phyloP scores from a whole-genome alignment of 2,113 vertebrate genomes.

The Lonchura striata region DNA sequence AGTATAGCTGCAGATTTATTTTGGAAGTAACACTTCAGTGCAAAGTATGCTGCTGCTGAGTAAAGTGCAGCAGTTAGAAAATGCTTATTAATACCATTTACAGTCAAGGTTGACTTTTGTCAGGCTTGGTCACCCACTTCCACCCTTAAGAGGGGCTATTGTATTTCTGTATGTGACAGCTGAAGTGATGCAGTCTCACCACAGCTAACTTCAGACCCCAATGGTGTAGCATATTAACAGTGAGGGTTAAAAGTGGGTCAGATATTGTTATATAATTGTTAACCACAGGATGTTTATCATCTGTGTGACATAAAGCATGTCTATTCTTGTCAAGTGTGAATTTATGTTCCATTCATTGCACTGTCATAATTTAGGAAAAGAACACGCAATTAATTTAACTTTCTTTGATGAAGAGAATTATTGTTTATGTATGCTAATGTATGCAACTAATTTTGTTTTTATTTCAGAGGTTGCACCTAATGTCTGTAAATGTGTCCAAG shows the following conservation, averaged over 20 bases:
- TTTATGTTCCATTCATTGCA: slow-evolving; percentile 28
- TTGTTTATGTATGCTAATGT: slow-evolving; percentile 34
- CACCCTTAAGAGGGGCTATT: fast-evolving
- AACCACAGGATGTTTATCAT: not conserved
- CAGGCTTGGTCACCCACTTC: not conserved
- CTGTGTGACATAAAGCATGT: not conserved
- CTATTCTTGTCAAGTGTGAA: slow-evolving; percentile 31
- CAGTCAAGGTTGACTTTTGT: not conserved
- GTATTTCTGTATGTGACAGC: not conserved
- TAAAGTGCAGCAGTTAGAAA: not conserved
- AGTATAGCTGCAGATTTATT: not conserved
- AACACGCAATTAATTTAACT: slow-evolving; percentile 55
- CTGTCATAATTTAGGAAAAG: slow-evolving; percentile 8
- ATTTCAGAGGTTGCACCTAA: not conserved
- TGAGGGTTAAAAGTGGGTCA: not conserved
- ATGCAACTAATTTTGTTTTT: slow-evolving; percentile 51
- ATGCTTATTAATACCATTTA: not conserved
- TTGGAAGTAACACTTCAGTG: not conserved
- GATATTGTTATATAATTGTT: not conserved
- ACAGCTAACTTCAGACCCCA: not conserved
- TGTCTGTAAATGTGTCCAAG: slow-evolving; percentile 14
- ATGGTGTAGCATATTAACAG: not conserved
- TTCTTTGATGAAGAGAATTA: slow-evolving; percentile 21
- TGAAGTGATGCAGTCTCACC: not conserved
- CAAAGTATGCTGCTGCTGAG: not conserved